phyloP scores from a whole-genome alignment of 2,113 vertebrate species.

The Tragelaphus imberbis region DNA sequence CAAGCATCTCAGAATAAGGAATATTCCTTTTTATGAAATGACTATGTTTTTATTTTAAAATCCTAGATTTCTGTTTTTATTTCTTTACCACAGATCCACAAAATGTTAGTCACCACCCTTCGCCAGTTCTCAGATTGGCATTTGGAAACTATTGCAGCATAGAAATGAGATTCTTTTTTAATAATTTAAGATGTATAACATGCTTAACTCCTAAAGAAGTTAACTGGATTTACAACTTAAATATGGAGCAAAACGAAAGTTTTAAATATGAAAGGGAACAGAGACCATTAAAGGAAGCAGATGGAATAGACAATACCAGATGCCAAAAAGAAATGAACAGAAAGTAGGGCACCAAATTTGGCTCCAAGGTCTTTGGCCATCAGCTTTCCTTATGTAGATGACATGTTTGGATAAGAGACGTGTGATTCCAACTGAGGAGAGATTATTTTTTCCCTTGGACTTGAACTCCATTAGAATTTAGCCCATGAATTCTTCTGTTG shows the following conservation, averaged over 20 bases:
- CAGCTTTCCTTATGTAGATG: slow-evolving; percentile 15
- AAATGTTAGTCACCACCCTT: not conserved
- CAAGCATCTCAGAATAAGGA: not conserved
- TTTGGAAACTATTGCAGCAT: not conserved
- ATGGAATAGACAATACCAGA: not conserved
- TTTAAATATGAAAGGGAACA: slow-evolving; percentile 12
- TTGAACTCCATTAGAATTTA: slow-evolving; percentile 1
- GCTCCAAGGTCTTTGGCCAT: slow-evolving; percentile 20
- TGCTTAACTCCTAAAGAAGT: not conserved
- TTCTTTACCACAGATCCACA: not conserved
- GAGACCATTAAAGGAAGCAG: not conserved
- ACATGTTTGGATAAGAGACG: not conserved
- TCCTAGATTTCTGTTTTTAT: not conserved
- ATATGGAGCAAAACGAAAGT: slow-evolving; percentile 34
- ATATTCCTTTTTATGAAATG: not conserved
- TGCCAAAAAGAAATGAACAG: slow-evolving; percentile 38
- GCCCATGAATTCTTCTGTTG: not conserved
- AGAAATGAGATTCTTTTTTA: not conserved
- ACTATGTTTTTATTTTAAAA: not conserved
- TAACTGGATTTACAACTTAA: not conserved
- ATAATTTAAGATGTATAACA: not conserved
- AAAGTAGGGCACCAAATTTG: slow-evolving; percentile 15
- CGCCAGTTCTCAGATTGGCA: not conserved
- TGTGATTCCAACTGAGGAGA: not conserved
- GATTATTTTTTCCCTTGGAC: not conserved